These are phyloP conservation scores for Drosophila repleta DNA, from an alignment of 1,140 invertebrate species.

Conservation along the genomic window DNA sequence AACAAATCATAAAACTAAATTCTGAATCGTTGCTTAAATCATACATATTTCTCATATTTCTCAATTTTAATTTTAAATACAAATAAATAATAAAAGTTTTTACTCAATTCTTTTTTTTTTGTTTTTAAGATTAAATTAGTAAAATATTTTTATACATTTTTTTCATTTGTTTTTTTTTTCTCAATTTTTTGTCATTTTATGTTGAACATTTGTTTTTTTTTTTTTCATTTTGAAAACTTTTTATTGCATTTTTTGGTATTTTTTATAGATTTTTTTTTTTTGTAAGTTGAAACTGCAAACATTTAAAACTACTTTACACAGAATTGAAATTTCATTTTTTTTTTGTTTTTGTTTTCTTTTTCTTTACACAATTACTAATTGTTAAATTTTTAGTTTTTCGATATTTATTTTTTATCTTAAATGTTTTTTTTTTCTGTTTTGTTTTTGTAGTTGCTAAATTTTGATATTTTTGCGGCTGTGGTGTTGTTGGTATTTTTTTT, in stretches of 20 bases:
- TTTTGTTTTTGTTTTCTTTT: slow-evolving; percentile 21
- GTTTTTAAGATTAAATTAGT: slow-evolving; percentile 52
- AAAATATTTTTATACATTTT: slow-evolving; percentile 51
- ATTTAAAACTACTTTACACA: slow-evolving; percentile 80
- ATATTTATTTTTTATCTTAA: no score
- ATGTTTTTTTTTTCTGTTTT: slow-evolving; percentile 34
- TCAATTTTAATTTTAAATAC: slow-evolving; percentile 20
- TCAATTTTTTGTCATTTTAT: slow-evolving; percentile 64
- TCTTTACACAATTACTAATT: slow-evolving; percentile 67
- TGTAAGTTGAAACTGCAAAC: slow-evolving; percentile 73
- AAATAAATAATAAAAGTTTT: slow-evolving; percentile 45
- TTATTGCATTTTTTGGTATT: slow-evolving; percentile 70
- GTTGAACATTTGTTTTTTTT: slow-evolving; percentile 35
- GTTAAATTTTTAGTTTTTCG: slow-evolving; percentile 43
- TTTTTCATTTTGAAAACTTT: slow-evolving; percentile 73
- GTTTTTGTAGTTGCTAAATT: slow-evolving; percentile 67
- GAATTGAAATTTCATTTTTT: slow-evolving; percentile 44
- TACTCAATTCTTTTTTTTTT: not conserved
- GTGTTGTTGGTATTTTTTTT: slow-evolving; percentile 31
- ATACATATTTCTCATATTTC: not conserved
- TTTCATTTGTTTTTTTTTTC: slow-evolving; percentile 40
- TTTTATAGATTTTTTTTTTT: slow-evolving; percentile 25
- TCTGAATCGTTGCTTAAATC: slow-evolving; percentile 26
- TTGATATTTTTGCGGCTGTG: slow-evolving; percentile 67
- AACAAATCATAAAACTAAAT: slow-evolving; percentile 40